Conservation (phyloP, 2,888 invertebrate species). For the Sesia bembeciformis region DNA sequence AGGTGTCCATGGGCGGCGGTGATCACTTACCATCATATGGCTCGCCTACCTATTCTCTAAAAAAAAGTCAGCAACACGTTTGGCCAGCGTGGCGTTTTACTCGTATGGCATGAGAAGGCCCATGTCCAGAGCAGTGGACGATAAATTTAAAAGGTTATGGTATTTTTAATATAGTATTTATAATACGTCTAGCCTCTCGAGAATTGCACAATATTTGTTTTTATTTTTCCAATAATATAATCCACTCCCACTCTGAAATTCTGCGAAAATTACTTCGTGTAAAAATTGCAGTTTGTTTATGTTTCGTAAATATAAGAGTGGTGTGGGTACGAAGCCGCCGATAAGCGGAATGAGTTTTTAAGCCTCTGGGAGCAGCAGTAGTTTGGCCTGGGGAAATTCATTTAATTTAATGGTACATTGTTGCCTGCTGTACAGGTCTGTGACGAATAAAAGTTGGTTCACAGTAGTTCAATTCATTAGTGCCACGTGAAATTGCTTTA, state of each 20-base stretch:
- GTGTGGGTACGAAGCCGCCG: conserved; percentile 22
- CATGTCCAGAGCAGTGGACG: no score
- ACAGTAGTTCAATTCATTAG: conserved; percentile 1
- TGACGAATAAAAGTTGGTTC: conserved; percentile 7
- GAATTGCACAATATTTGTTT: no score
- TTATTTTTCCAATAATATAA: no score
- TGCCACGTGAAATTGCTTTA: background rate
- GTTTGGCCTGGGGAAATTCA: conserved; percentile 36
- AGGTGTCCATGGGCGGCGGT: no score
- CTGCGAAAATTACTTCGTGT: background rate
- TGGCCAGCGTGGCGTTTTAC: no score
- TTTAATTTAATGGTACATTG: conserved; percentile 36
- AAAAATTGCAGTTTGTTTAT: conserved; percentile 6
- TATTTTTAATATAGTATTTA: no score
- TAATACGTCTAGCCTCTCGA: no score
- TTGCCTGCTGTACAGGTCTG: background rate
- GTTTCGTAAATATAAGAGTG: background rate
- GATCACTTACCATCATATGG: no score
- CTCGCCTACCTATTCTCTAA: no score
- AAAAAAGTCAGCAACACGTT: no score
- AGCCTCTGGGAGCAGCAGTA: conserved; percentile 31
- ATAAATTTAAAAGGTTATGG: no score
- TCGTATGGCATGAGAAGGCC: no score
- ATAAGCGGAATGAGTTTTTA: conserved; percentile 49
- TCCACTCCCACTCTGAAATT: background rate